phyloP scores from a whole-genome alignment of 2,797 vertebrate genomes.

The Brotula barbata region DNA sequence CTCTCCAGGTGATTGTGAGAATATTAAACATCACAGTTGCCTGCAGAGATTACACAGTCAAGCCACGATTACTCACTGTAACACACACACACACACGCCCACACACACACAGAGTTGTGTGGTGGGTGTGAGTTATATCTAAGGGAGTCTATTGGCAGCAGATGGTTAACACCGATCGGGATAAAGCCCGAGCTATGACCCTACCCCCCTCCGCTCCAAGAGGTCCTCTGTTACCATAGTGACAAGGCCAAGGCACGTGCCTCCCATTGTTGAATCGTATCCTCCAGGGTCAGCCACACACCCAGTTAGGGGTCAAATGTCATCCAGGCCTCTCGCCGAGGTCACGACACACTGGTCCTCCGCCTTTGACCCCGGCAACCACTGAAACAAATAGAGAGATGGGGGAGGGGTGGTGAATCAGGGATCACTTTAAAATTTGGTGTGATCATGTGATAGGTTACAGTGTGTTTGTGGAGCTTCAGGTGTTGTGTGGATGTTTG shows the following conservation, averaged over 20 bases:
- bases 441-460: not conserved
- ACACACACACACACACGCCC: constrained; percentile 1
- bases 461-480: not conserved
- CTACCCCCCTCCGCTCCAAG: constrained; percentile 54
- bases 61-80: constrained; percentile 45
- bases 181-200: constrained; percentile 64
- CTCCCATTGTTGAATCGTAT: constrained; percentile 87
- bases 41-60: constrained; percentile 97
- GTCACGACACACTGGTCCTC: constrained; percentile 75
- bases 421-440: constrained; percentile 24
- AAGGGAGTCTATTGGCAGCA: constrained; percentile 71
- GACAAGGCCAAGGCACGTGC: constrained; percentile 87
- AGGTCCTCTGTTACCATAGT: constrained; percentile 86
- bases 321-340: constrained; percentile 73
- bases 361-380: constrained; percentile 84
- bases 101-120: constrained; percentile 24
- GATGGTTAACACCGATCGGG: constrained; percentile 74
- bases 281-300: constrained; percentile 84
- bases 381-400: constrained; percentile 87
- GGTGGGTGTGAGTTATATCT: constrained; percentile 42
- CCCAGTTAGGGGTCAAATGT: constrained; percentile 73
- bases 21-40: constrained; percentile 90
- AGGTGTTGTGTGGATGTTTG: not conserved
- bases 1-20: constrained; percentile 93
- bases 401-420: constrained; percentile 21